phyloP scores from a whole-genome alignment of 2,797 vertebrate species.

The Vespertilio murinus region DNA sequence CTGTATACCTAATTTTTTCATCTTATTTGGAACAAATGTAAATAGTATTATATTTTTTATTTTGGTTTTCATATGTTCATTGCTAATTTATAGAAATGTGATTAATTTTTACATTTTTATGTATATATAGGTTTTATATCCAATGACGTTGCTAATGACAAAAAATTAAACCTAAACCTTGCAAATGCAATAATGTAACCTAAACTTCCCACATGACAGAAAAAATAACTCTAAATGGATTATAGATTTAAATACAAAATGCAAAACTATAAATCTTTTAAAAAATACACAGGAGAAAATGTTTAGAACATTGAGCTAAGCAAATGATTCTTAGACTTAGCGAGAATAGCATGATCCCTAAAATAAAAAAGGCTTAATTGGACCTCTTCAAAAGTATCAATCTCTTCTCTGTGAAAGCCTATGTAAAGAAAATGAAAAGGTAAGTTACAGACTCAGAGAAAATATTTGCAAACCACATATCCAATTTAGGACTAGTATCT shows the following conservation, averaged over 20 bases:
- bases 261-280: neutral
- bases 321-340: neutral
- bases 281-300: neutral
- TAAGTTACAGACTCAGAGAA: neutral
- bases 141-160: neutral
- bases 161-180: neutral
- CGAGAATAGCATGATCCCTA: neutral
- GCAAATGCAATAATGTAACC: neutral
- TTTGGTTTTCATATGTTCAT: neutral
- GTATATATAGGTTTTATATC: neutral
- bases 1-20: neutral
- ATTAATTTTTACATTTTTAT: neutral
- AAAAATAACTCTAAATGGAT: conserved; percentile 21
- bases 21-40: neutral
- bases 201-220: conserved; percentile 28
- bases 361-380: neutral
- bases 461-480: conserved; percentile 8
- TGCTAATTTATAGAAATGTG: neutral
- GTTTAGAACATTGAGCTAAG: neutral
- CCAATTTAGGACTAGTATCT: neutral
- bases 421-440: conserved; percentile 1
- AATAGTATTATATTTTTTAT: neutral
- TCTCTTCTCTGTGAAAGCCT: neutral
- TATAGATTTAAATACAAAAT: conserved; percentile 14
- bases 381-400: neutral